phyloP scores from a whole-genome alignment of 1,140 invertebrate species.

The Saccostrea cuccullata region DNA sequence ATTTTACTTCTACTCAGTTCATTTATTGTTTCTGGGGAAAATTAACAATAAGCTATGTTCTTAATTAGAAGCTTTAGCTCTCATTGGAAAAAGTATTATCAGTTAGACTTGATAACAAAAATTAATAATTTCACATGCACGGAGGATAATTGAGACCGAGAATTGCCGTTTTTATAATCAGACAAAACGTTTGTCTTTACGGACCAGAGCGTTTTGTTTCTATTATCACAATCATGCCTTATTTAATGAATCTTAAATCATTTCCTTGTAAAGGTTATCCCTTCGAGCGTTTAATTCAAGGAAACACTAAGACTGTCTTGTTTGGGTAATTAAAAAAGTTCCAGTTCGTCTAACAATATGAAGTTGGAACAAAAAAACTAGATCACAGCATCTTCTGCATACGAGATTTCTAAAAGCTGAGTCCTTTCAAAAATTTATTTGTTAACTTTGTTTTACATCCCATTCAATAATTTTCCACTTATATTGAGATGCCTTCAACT shows the following conservation, averaged over 20 bases:
- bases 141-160: not conserved
- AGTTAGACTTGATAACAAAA: slow-evolving; percentile 3
- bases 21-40: too few species aligned
- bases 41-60: too few species aligned
- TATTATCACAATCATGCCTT: not conserved
- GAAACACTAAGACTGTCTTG: not conserved
- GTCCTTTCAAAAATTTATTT: too few species aligned
- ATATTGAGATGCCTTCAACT: too few species aligned
- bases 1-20: too few species aligned
- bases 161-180: not conserved
- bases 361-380: too few species aligned
- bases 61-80: too few species aligned
- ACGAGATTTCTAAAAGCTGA: too few species aligned
- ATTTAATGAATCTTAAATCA: not conserved
- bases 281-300: not conserved
- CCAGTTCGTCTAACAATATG: too few species aligned
- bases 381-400: too few species aligned
- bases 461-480: too few species aligned
- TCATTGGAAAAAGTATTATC: not conserved
- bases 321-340: too few species aligned
- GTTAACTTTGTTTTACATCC: not conserved
- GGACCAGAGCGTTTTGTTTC: not conserved
- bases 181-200: not conserved
- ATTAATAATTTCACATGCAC: not conserved
- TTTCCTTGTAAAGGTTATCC: not conserved